Conservation (phyloP, 2,888 invertebrate genomes). For the Heliothis peltigera region DNA sequence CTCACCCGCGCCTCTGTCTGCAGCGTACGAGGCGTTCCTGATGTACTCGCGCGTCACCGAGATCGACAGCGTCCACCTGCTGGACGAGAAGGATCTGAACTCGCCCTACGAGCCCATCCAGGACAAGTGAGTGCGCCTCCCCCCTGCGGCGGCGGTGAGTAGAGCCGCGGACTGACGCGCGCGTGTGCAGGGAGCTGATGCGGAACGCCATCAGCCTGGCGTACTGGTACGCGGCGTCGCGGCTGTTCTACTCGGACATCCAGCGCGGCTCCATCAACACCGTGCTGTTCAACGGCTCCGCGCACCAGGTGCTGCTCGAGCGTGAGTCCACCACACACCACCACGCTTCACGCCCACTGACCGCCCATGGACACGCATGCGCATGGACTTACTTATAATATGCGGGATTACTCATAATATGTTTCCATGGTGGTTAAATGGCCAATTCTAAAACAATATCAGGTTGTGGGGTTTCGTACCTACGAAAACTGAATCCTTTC, state of each 20-base stretch:
- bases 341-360: too few species aligned
- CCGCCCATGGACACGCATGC: too few species aligned
- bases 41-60: slow-evolving; percentile 95
- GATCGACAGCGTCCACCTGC: slow-evolving; percentile 95
- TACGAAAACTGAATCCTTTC: too few species aligned
- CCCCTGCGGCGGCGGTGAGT: neutral
- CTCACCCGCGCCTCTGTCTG: slow-evolving; percentile 29
- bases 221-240: slow-evolving; percentile 92
- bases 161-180: neutral
- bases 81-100: slow-evolving; percentile 93
- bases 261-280: slow-evolving; percentile 95
- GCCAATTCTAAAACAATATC: too few species aligned
- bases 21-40: slow-evolving; percentile 94
- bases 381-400: too few species aligned
- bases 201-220: slow-evolving; percentile 96
- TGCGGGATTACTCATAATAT: too few species aligned
- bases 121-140: slow-evolving; percentile 86
- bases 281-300: slow-evolving; percentile 94
- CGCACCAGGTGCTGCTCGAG: slow-evolving; percentile 92
- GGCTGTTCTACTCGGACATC: slow-evolving; percentile 96
- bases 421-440: too few species aligned
- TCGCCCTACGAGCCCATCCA: slow-evolving; percentile 94
- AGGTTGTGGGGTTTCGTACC: too few species aligned
- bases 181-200: slow-evolving; percentile 90
- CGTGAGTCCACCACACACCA: slow-evolving; percentile 81